Evolutionary conservation across 2,888 invertebrate species (phyloP).

Genomic region (Phorcus lineatus): DNA sequence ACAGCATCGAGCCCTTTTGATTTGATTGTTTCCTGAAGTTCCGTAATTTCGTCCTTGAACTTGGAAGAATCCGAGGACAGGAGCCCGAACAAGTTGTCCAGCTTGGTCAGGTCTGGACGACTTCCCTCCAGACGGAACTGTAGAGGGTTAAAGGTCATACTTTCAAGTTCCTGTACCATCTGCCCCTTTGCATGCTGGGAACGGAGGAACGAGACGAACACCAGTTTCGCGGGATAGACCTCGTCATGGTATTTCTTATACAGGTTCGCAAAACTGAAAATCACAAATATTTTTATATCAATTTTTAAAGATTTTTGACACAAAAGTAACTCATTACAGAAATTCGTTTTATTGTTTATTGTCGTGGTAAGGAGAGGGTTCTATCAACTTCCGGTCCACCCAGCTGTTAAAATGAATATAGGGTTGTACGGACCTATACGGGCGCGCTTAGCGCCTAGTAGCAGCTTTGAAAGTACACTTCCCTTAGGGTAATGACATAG

Average conservation of each 20-base stretch:
- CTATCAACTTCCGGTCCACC: too few relatives aligned
- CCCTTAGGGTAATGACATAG: too few relatives aligned
- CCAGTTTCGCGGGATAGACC: constrained; percentile 72
- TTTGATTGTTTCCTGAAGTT: constrained; percentile 49
- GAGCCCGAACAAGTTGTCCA: constrained; percentile 73
- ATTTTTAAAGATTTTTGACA: too few relatives aligned
- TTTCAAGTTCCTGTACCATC: constrained; percentile 65
- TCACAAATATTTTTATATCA: constrained; percentile 21
- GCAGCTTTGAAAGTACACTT: too few relatives aligned
- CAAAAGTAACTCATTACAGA: too few relatives aligned
- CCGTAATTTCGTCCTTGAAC: constrained; percentile 59
- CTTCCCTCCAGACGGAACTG: constrained; percentile 67
- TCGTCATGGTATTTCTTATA: constrained; percentile 72
- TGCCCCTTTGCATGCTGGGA: constrained; percentile 68
- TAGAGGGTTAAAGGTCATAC: constrained; percentile 58
- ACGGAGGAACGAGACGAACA: constrained; percentile 74
- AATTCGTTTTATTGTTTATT: too few relatives aligned
- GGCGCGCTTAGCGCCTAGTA: too few relatives aligned
- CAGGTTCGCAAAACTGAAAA: constrained; percentile 64
- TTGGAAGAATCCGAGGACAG: constrained; percentile 63
- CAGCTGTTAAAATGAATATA: too few relatives aligned
- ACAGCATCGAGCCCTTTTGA: constrained; percentile 46
- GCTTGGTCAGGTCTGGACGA: constrained; percentile 74
- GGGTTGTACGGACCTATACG: too few relatives aligned
- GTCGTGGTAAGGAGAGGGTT: too few relatives aligned